phyloP scores from a whole-genome alignment of 2,888 invertebrate genomes.

The Auanema freiburgensis region DNA sequence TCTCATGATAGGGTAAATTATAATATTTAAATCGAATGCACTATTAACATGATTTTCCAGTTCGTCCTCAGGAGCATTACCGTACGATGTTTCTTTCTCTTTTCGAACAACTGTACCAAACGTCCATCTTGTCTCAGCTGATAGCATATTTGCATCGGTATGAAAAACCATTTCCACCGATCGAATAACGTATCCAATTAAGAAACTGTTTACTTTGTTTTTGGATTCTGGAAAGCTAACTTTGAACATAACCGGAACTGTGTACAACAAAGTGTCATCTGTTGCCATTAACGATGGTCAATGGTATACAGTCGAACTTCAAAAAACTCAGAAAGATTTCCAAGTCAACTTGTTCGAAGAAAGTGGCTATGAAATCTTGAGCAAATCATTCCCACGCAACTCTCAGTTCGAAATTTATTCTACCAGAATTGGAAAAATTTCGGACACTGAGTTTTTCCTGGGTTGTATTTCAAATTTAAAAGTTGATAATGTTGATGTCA shows the following conservation, averaged over 20 bases:
- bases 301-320: constrained; percentile 48
- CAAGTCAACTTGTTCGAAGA: constrained; percentile 20
- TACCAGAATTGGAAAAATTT: constrained; percentile 40
- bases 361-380: constrained; percentile 32
- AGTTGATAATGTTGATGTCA: constrained; percentile 31
- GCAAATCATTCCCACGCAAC: constrained; percentile 23
- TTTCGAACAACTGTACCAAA: constrained; percentile 57
- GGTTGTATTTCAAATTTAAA: constrained; percentile 58
- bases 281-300: constrained; percentile 53
- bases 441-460: constrained; percentile 34
- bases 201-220: constrained; percentile 31
- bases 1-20: constrained; percentile 40
- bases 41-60: constrained; percentile 10
- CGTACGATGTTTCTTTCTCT: constrained; percentile 44
- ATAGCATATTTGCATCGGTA: constrained; percentile 51
- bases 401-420: constrained; percentile 44
- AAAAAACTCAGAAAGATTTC: constrained; percentile 29
- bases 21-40: background rate
- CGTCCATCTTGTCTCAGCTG: constrained; percentile 53
- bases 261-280: constrained; percentile 35
- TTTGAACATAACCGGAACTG: constrained; percentile 36
- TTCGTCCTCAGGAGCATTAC: constrained; percentile 22
- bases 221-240: constrained; percentile 42
- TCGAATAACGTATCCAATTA: background rate
- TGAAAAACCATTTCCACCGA: constrained; percentile 24